Percentiles rank a stretch among this genome's conserved stretches.
Conservation (phyloP, 2,113 vertebrate species). For the Raja brachyura region DNA sequence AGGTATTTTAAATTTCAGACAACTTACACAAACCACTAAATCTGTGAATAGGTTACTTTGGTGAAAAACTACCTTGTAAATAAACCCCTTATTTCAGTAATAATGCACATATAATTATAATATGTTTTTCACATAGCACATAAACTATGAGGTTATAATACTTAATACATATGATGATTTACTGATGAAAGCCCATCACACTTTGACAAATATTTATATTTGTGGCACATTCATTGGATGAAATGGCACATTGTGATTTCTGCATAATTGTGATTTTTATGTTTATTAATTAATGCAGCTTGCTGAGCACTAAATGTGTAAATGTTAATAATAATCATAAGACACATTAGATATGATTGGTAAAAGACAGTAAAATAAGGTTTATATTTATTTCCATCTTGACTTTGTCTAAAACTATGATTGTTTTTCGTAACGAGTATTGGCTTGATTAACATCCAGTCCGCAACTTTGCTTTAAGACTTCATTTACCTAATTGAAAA, state of each 20-base stretch:
- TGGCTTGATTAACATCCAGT: background rate
- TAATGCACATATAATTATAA: background rate
- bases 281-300: background rate
- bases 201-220: background rate
- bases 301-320: background rate
- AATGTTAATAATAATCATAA: background rate
- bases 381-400: background rate
- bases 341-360: background rate
- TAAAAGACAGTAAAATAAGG: background rate
- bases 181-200: background rate
- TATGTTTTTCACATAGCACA: background rate
- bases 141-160: background rate
- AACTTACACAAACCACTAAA: background rate
- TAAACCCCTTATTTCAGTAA: background rate
- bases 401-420: background rate
- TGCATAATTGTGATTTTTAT: background rate
- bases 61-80: background rate
- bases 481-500: slow-evolving; percentile 19
- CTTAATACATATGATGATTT: background rate
- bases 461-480: background rate
- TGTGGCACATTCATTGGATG: background rate
- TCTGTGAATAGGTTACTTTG: background rate
- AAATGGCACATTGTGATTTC: background rate
- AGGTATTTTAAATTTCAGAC: background rate
- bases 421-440: no score